These are phyloP conservation scores for Typhlichthys eigenmanni DNA, from an alignment of 2,797 vertebrate genomes.

Conservation along the genomic window DNA sequence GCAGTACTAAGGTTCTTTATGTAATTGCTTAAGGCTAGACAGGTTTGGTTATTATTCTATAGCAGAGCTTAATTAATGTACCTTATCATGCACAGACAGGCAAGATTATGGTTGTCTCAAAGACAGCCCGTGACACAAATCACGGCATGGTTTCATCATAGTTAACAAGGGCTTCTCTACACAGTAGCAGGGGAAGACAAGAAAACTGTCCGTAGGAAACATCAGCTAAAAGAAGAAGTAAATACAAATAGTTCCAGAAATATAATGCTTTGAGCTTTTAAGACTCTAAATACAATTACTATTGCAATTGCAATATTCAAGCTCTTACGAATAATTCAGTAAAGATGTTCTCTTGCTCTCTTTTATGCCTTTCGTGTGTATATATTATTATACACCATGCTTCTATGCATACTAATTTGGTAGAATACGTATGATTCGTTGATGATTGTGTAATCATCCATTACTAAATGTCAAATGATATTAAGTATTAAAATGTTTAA, in stretches of 20 bases:
- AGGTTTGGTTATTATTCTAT: not conserved
- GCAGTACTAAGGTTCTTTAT: not conserved
- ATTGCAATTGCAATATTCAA: not conserved
- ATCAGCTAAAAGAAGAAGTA: slow-evolving; percentile 2
- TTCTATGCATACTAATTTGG: not conserved
- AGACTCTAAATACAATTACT: not conserved
- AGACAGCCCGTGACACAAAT: slow-evolving; percentile 2
- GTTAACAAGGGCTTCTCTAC: not conserved
- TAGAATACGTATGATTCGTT: not conserved
- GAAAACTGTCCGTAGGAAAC: not conserved
- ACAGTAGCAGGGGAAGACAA: not conserved
- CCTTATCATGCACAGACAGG: not conserved
- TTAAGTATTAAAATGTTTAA: too few species aligned
- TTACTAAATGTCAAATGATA: too few species aligned
- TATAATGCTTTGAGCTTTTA: slow-evolving; percentile 11
- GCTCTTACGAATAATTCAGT: slow-evolving; percentile 19
- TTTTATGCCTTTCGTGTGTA: too few species aligned
- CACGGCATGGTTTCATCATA: not conserved
- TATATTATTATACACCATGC: not conserved
- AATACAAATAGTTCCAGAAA: slow-evolving; percentile 6
- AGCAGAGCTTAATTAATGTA: not conserved
- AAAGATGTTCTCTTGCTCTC: slow-evolving; percentile 6
- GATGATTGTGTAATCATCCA: too few species aligned
- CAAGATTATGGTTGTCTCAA: slow-evolving; percentile 1
- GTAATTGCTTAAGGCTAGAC: not conserved